Conservation (phyloP, 2,888 invertebrate genomes). For the Trachelus stipa region DNA sequence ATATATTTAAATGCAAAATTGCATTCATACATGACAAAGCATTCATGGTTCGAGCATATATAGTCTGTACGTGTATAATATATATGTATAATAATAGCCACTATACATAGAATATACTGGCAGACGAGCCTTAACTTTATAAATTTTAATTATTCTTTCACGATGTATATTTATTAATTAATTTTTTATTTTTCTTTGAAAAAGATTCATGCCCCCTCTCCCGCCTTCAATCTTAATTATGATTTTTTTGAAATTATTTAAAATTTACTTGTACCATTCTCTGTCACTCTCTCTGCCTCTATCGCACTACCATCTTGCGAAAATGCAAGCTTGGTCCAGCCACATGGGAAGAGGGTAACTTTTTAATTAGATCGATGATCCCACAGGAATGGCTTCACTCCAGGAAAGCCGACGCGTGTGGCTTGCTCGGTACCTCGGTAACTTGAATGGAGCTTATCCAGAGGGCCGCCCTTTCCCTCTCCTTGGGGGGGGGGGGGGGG, state of each 20-base stretch:
- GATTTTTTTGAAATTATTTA: background rate
- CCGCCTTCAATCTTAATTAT: background rate
- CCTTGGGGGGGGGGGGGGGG: conserved; percentile 13
- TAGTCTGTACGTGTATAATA: background rate
- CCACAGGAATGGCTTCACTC: background rate
- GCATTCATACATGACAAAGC: conserved; percentile 16
- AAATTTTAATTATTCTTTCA: background rate
- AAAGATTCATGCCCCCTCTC: background rate
- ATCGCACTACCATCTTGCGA: background rate
- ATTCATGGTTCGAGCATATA: background rate
- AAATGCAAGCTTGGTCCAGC: background rate
- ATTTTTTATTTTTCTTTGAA: background rate
- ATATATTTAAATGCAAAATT: conserved; percentile 40
- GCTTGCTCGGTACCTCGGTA: conserved; percentile 10
- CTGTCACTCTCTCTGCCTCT: too few species aligned
- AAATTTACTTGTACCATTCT: background rate
- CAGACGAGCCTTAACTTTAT: background rate
- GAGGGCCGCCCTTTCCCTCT: conserved; percentile 19
- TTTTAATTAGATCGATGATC: conserved; percentile 1
- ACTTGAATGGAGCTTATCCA: conserved; percentile 19
- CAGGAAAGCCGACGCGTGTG: conserved; percentile 25
- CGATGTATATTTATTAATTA: background rate
- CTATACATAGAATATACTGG: background rate
- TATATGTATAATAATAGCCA: background rate
- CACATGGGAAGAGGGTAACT: background rate